phyloP scores from a whole-genome alignment of 2,797 vertebrate species.

The Avahi laniger region DNA sequence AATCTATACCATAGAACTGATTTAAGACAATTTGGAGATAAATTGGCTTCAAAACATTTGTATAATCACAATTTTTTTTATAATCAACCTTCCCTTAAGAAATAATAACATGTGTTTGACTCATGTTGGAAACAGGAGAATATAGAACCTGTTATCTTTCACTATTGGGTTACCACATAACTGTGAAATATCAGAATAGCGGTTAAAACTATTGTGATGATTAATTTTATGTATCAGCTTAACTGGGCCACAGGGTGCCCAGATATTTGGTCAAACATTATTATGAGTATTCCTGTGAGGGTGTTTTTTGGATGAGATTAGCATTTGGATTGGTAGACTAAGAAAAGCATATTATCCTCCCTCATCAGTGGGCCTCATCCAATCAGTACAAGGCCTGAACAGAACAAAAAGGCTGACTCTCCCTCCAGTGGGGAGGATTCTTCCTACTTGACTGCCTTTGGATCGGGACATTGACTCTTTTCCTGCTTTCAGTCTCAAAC shows the following conservation, averaged over 20 bases:
- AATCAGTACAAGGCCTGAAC: neutral
- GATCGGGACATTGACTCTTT: neutral
- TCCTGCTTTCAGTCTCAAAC: neutral
- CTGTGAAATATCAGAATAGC: neutral
- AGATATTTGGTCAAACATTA: neutral
- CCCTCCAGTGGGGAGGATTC: neutral
- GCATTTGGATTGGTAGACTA: neutral
- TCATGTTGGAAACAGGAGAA: neutral
- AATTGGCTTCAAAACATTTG: conserved; percentile 35
- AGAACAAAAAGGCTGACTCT: neutral
- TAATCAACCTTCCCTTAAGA: neutral
- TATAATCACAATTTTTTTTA: neutral
- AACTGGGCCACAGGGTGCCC: neutral
- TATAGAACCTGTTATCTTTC: neutral
- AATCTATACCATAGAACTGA: conserved; percentile 6
- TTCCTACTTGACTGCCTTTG: neutral
- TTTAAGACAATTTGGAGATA: conserved; percentile 40
- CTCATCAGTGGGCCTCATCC: neutral
- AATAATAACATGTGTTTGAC: neutral
- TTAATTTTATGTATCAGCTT: neutral
- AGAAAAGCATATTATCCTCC: neutral
- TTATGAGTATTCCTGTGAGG: neutral
- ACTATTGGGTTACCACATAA: neutral
- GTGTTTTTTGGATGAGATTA: neutral
- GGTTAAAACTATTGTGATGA: neutral